These are phyloP conservation scores for Leptopilina myrica DNA, from an alignment of 2,888 invertebrate species.

Conservation along the genomic window DNA sequence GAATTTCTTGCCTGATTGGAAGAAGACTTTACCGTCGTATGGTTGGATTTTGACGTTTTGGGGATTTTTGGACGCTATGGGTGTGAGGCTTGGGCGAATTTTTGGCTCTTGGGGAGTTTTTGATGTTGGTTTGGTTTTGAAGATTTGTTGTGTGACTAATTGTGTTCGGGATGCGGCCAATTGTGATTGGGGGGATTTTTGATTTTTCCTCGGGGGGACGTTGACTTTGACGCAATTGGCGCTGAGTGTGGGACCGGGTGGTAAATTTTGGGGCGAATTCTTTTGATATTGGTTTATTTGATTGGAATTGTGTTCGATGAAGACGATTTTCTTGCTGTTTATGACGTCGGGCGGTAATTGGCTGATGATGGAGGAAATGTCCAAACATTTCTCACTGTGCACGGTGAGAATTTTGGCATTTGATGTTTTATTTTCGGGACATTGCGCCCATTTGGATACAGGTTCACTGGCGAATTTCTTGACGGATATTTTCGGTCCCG, in stretches of 20 bases:
- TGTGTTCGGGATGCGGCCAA: neutral
- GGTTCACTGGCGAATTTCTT: constrained; percentile 60
- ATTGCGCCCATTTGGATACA: constrained; percentile 43
- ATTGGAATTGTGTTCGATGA: constrained; percentile 60
- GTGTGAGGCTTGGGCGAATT: too few species aligned
- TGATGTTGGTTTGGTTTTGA: neutral
- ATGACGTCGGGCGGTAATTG: constrained; percentile 63
- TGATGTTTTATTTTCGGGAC: neutral
- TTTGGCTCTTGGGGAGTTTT: too few species aligned
- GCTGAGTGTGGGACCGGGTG: neutral
- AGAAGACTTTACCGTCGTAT: constrained; percentile 56
- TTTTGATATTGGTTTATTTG: constrained; percentile 16
- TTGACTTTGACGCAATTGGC: constrained; percentile 29
- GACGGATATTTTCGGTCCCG: constrained; percentile 56
- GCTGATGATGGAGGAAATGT: constrained; percentile 63
- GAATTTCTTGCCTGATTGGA: constrained; percentile 63
- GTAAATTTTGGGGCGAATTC: neutral
- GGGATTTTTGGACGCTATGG: neutral
- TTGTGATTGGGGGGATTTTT: neutral
- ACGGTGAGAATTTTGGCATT: constrained; percentile 62
- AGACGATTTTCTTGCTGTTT: constrained; percentile 63
- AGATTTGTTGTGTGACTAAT: neutral
- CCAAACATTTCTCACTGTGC: constrained; percentile 60
- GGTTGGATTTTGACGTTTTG: constrained; percentile 36
- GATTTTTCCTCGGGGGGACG: neutral